Evolutionary conservation across 2,888 invertebrate genomes (phyloP).

Genomic region (Hedychridium roseum): DNA sequence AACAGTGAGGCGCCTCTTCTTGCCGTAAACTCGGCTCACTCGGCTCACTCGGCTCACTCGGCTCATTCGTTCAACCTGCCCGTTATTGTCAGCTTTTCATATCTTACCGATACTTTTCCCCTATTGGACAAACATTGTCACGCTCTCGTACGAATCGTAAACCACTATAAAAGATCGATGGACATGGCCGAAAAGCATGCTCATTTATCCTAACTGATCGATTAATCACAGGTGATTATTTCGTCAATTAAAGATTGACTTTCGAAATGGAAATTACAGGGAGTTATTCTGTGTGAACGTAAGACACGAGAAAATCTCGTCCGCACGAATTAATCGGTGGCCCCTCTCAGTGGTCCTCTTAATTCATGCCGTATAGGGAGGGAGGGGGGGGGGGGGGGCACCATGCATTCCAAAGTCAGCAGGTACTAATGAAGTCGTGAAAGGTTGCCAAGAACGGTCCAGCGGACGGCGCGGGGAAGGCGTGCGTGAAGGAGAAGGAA

Average conservation of each 20-base stretch:
- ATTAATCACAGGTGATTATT: background rate
- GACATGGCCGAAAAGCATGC: too few species aligned
- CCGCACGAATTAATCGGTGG: slow-evolving; percentile 1
- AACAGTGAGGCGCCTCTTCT: slow-evolving; percentile 29
- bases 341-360: background rate
- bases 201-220: background rate
- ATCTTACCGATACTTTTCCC: too few species aligned
- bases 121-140: too few species aligned
- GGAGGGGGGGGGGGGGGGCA: too few species aligned
- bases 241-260: background rate
- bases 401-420: slow-evolving; percentile 47
- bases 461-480: slow-evolving; percentile 9
- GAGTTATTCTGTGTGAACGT: background rate
- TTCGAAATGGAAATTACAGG: background rate
- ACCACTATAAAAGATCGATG: too few species aligned
- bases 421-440: slow-evolving; percentile 54
- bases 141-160: too few species aligned
- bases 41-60: too few species aligned
- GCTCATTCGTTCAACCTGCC: too few species aligned
- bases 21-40: too few species aligned
- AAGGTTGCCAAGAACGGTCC: slow-evolving; percentile 28
- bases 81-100: too few species aligned
- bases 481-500: background rate
- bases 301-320: background rate
- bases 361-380: too few species aligned